phyloP scores from a whole-genome alignment of 2,113 vertebrate species.

The Blennius ocellaris region DNA sequence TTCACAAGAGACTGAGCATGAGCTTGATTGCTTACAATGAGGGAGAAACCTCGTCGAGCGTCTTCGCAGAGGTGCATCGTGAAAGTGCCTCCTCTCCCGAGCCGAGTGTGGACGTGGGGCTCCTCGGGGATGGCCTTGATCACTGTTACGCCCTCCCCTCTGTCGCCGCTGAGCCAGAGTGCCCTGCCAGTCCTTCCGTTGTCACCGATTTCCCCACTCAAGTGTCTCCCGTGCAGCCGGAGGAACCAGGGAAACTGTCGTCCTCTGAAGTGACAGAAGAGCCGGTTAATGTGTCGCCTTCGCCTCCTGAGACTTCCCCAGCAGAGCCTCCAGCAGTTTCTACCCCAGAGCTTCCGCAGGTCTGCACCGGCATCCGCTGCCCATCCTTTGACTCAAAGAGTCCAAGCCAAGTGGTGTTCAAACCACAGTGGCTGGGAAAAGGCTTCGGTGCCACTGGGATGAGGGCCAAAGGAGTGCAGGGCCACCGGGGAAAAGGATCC shows the following conservation, averaged over 20 bases:
- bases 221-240: not conserved
- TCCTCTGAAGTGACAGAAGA: slow-evolving; percentile 1
- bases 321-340: not conserved
- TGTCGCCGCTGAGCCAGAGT: slow-evolving; percentile 34
- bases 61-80: slow-evolving; percentile 67
- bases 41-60: slow-evolving; percentile 61
- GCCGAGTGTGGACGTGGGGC: not conserved
- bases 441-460: slow-evolving; percentile 77
- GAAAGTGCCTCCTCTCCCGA: slow-evolving; percentile 34
- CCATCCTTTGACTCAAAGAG: slow-evolving; percentile 78
- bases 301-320: not conserved
- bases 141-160: slow-evolving; percentile 54
- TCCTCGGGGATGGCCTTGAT: slow-evolving; percentile 8
- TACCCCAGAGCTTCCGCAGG: slow-evolving; percentile 11
- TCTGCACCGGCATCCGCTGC: slow-evolving; percentile 54
- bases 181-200: not conserved
- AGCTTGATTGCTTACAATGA: slow-evolving; percentile 81
- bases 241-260: not conserved
- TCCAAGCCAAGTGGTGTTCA: slow-evolving; percentile 84
- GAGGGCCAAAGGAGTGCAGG: slow-evolving; percentile 71
- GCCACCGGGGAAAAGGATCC: slow-evolving; percentile 54
- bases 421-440: slow-evolving; percentile 85
- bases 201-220: not conserved
- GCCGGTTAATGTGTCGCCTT: not conserved
- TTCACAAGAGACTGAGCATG: slow-evolving; percentile 80